phyloP scores from a whole-genome alignment of 1,140 invertebrate species.

The Ceratina calcarata region DNA sequence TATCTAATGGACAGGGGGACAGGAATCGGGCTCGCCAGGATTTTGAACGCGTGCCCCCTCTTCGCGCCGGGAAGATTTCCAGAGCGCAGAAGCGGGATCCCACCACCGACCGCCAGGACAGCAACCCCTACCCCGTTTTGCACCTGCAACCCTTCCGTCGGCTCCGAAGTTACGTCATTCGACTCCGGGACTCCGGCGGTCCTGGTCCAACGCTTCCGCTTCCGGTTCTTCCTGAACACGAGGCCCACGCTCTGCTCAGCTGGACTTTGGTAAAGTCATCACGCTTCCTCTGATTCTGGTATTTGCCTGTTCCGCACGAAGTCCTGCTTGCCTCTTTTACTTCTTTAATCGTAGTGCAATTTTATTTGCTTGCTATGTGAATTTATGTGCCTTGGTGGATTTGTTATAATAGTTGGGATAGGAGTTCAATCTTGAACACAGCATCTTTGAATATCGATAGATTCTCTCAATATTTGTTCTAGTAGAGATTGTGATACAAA shows the following conservation, averaged over 20 bases:
- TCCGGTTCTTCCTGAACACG: conserved; percentile 55
- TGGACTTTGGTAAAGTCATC: conserved; percentile 26
- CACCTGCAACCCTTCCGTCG: conserved; percentile 64
- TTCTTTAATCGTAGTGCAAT: no score
- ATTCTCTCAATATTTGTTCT: no score
- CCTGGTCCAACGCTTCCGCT: conserved; percentile 67
- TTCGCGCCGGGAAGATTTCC: background rate
- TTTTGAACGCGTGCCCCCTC: conserved; percentile 28
- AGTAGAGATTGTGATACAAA: no score
- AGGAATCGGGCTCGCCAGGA: conserved; percentile 39
- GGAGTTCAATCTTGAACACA: no score
- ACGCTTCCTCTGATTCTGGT: background rate
- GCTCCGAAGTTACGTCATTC: conserved; percentile 71
- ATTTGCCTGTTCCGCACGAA: no score
- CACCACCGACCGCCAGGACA: conserved; percentile 35
- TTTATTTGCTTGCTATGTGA: background rate
- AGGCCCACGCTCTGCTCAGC: conserved; percentile 14
- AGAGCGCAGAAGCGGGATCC: conserved; percentile 65
- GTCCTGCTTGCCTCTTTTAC: no score
- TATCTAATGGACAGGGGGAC: conserved; percentile 60
- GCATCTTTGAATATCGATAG: no score
- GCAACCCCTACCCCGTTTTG: conserved; percentile 63
- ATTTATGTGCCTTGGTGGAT: no score
- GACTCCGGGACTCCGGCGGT: conserved; percentile 68
- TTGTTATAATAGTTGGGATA: no score